Evolutionary conservation across 2,888 invertebrate species (phyloP).

Genomic region (Arctia plantaginis): DNA sequence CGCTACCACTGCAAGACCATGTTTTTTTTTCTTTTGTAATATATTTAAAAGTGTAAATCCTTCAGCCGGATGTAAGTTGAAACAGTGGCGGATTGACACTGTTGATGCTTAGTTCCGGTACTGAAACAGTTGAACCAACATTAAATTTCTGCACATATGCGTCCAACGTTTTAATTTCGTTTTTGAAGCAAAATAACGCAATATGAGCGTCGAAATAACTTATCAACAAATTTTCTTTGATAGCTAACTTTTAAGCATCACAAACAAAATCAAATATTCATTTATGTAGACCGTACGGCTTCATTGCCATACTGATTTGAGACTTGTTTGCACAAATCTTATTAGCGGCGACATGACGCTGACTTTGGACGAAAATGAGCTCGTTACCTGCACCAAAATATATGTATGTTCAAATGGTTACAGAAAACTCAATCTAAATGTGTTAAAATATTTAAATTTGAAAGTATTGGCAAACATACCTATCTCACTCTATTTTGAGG

Average conservation of each 20-base stretch:
- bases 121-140: not conserved
- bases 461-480: slow-evolving; percentile 54
- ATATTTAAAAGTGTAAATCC: no score
- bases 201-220: slow-evolving; percentile 43
- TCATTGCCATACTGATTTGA: slow-evolving; percentile 65
- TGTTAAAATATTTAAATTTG: slow-evolving; percentile 41
- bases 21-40: no score
- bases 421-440: slow-evolving; percentile 53
- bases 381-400: slow-evolving; percentile 60
- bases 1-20: no score
- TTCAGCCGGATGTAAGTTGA: no score
- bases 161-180: slow-evolving; percentile 14
- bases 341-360: slow-evolving; percentile 63
- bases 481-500: slow-evolving; percentile 32
- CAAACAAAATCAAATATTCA: slow-evolving; percentile 57
- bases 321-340: slow-evolving; percentile 70
- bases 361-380: slow-evolving; percentile 58
- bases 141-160: slow-evolving; percentile 5
- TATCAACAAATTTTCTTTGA: slow-evolving; percentile 40
- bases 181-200: not conserved
- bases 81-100: no score
- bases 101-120: no score
- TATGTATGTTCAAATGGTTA: slow-evolving; percentile 42
- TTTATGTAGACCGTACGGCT: slow-evolving; percentile 54
- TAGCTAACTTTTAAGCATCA: slow-evolving; percentile 47